These are phyloP conservation scores for Noctuana brunneofusca DNA, from an alignment of 2,888 invertebrate genomes.

Conservation along the genomic window DNA sequence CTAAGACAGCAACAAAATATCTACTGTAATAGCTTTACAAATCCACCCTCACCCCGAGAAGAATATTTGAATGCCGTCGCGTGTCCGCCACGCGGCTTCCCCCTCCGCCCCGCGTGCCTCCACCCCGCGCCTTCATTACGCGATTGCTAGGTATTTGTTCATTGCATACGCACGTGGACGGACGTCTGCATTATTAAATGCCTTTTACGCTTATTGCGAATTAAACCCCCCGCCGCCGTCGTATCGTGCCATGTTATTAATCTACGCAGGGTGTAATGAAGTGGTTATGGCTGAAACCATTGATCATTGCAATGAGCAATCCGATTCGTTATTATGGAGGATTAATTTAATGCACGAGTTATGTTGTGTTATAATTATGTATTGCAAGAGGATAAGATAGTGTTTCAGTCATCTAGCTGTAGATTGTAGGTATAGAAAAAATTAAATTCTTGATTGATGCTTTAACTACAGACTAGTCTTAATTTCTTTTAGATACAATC, in stretches of 20 bases:
- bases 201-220: conserved; percentile 81
- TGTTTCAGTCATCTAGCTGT: neutral
- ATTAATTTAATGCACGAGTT: conserved; percentile 4
- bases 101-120: conserved; percentile 42
- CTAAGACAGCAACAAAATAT: conserved; percentile 52
- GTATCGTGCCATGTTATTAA: conserved; percentile 66
- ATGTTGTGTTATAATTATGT: neutral
- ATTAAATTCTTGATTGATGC: neutral
- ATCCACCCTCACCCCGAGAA: conserved; percentile 56
- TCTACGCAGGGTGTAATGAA: conserved; percentile 54
- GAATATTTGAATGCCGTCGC: conserved; percentile 73
- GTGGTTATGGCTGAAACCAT: conserved; percentile 38
- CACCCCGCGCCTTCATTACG: conserved; percentile 71
- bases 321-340: conserved; percentile 14
- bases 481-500: too few species aligned
- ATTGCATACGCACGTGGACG: conserved; percentile 67
- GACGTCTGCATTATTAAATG: conserved; percentile 83
- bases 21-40: conserved; percentile 53
- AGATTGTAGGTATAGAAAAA: neutral
- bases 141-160: conserved; percentile 78
- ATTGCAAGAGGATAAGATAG: conserved; percentile 4
- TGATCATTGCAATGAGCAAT: conserved; percentile 33
- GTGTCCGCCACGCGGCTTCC: conserved; percentile 70
- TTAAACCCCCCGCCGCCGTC: conserved; percentile 61
- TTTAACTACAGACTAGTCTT: too few species aligned